Conservation (phyloP, 1,140 invertebrate genomes). For the Scaptomyza graminum region DNA sequence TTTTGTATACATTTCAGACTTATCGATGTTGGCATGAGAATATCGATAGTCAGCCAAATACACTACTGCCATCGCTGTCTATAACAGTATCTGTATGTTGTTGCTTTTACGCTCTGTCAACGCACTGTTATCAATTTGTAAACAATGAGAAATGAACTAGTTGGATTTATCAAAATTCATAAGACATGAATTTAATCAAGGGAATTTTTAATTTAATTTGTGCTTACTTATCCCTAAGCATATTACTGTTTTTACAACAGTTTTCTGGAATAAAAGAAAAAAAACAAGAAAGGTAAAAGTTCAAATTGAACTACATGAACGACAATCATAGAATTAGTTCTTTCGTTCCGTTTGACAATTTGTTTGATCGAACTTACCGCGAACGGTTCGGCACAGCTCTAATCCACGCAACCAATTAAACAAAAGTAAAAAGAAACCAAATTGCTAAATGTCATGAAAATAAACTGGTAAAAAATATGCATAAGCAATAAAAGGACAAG, state of each 20-base stretch:
- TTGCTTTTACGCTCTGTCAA: neutral
- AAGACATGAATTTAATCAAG: neutral
- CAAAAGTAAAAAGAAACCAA: constrained; percentile 1
- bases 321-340: neutral
- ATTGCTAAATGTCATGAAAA: constrained; percentile 1
- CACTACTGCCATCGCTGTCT: neutral
- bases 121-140: constrained; percentile 3
- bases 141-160: neutral
- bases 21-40: neutral
- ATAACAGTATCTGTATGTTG: neutral
- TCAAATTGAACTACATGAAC: constrained; percentile 6
- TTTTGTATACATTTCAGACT: neutral
- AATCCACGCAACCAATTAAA: constrained; percentile 30
- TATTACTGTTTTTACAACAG: neutral
- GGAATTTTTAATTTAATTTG: too few species aligned
- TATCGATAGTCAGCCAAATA: neutral
- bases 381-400: constrained; percentile 6
- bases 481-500: constrained; percentile 7
- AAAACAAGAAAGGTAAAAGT: neutral
- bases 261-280: neutral
- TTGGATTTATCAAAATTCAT: neutral
- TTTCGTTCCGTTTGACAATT: neutral
- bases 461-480: constrained; percentile 20
- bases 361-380: constrained; percentile 11
- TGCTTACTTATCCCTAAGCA: too few species aligned